Evolutionary conservation across 2,888 invertebrate genomes (phyloP), one percentile per base, ranked within the genome.

Genomic region (Epistrophella euchroma): DNA sequence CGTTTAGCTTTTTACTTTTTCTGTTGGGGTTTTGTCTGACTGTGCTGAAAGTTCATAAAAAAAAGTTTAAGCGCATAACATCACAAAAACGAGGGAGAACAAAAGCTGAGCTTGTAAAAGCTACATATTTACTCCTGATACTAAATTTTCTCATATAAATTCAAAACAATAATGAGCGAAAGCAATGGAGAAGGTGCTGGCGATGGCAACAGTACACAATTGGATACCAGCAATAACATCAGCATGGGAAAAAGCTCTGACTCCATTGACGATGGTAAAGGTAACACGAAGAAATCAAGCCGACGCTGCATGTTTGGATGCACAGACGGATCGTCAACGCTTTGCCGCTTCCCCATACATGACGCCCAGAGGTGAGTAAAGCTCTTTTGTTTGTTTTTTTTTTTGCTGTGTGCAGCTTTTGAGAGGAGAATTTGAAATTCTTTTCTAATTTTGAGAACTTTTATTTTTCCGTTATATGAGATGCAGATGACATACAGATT

Each of bases 281-380:
- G 55, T 6, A 32, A 13, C 32, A 19, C n/a, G n/a, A 76, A n/a
- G 55, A 87, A 83, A 58, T 13, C 71, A 17, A 66, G 68, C 25
- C 89, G 91, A 78, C 88, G 88, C 6, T 90, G 90, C 71, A 87
- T 90, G 32, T 90, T 90, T 88, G 91, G 90, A 40, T 90, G 90
- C 71, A 78, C 62, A 45, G 90, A 84, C 32, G 89, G 78, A 62
- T 87, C 89, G 40, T 64, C 88, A 45, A 90, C 90, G 60, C 82
- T 90, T 79, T 90, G 90, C 43, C 90, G 90, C 4, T 91, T 90
- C 78, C 91, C 90, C 70, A 88, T 91, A 7, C 89, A 91, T 58
- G 91, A 90, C 88, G 60, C 60, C 13, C 85, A 87, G 73, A 90
- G 91, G 90, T 90, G 55, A 89, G 91, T 83, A 56, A 32, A 58